phyloP scores from a whole-genome alignment of 2,113 vertebrate species.

The Paramormyrops kingsleyae region DNA sequence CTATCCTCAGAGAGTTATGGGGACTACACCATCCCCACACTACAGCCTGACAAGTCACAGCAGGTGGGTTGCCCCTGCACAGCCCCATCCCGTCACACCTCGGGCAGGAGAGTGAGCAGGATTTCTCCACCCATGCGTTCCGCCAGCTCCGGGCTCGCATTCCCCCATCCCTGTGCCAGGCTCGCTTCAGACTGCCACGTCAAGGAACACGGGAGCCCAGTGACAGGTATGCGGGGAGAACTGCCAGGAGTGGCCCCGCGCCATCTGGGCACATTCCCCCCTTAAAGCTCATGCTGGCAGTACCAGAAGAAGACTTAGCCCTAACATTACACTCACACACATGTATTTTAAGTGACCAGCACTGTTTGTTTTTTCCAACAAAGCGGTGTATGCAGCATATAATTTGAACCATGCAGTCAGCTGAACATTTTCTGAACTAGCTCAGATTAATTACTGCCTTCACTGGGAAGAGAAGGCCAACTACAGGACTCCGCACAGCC shows the following conservation, averaged over 20 bases:
- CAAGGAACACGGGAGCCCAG: neutral
- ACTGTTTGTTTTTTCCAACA: neutral
- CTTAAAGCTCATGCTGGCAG: neutral
- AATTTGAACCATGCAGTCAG: neutral
- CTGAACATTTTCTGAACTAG: neutral
- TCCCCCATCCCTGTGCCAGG: neutral
- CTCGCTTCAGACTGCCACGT: neutral
- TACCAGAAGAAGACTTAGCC: neutral
- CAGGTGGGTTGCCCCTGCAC: neutral
- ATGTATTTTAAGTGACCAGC: neutral
- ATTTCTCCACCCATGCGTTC: neutral
- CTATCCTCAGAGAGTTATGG: neutral
- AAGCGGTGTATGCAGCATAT: neutral
- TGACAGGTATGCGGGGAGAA: neutral
- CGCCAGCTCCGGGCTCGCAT: neutral
- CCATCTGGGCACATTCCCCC: neutral
- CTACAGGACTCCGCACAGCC: neutral
- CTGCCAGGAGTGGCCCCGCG: neutral
- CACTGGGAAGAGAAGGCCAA: neutral
- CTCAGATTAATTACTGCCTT: neutral
- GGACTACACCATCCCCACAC: neutral
- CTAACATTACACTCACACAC: neutral
- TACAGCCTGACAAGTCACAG: neutral
- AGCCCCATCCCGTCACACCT: neutral
- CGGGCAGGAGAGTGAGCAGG: neutral